These are phyloP conservation scores for Dolichotis patagonum DNA, from an alignment of 2,113 vertebrate species.

Conservation along the genomic window DNA sequence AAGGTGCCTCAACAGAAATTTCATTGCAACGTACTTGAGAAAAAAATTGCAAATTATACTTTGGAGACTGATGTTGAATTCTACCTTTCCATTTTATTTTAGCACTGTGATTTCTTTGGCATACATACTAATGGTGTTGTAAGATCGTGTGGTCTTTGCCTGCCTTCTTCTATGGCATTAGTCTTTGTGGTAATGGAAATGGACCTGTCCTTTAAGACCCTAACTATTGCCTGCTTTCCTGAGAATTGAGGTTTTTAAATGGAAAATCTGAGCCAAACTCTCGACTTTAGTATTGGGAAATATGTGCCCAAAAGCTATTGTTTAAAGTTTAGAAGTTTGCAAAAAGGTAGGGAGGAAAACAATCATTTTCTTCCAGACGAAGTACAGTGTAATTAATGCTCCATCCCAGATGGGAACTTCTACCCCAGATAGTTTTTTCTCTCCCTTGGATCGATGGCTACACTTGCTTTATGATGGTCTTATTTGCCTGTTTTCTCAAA, in stretches of 20 bases:
- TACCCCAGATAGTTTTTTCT: background rate
- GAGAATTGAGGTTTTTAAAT: conserved; percentile 87
- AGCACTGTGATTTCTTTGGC: conserved; percentile 79
- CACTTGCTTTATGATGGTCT: background rate
- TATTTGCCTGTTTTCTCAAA: background rate
- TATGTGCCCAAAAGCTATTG: conserved; percentile 58
- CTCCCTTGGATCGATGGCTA: background rate
- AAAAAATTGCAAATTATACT: conserved; percentile 43
- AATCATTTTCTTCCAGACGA: conserved; percentile 77
- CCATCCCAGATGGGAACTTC: background rate
- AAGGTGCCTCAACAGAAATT: conserved; percentile 77
- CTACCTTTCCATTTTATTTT: conserved; percentile 72
- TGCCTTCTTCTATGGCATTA: conserved; percentile 65
- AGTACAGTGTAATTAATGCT: conserved; percentile 56
- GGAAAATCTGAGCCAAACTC: conserved; percentile 86
- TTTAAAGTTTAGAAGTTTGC: conserved; percentile 72
- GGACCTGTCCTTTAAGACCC: conserved; percentile 80
- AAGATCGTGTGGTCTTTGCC: conserved; percentile 71
- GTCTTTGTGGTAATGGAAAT: conserved; percentile 80
- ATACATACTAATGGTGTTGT: conserved; percentile 79
- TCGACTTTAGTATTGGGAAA: conserved; percentile 80
- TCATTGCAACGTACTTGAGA: conserved; percentile 50
- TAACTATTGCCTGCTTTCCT: conserved; percentile 83
- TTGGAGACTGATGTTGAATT: conserved; percentile 73
- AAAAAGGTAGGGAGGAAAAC: conserved; percentile 27